Evolutionary conservation across 1,140 invertebrate genomes (phyloP), one percentile per base, ranked within the genome.

Genomic region (Tetramorium alpestre): DNA sequence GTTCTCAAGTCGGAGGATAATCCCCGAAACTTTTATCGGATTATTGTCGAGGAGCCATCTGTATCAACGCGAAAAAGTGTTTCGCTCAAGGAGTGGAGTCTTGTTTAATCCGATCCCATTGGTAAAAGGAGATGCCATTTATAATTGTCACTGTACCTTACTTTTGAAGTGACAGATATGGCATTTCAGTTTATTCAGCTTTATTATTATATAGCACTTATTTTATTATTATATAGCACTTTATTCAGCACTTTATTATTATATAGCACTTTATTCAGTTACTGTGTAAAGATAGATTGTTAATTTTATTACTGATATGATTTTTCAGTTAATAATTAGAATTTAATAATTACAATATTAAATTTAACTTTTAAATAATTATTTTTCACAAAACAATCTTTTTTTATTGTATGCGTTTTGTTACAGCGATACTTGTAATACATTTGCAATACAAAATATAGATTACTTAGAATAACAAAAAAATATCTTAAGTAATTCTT

Each of bases 1-100:
- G 3, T 47, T 76, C 38, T 38, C 25, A 41, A 25, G 28, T 49
- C 38, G 33, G n/a, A 78, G 87, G 87, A 89, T 92, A 92, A 92
- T 92, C 90, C 90, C 56, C 73, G 87, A 87, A 91, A 92, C 89
- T 92, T 92, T 92, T 90, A 90, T 88, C 87, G 87, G 87, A 75
- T 88, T 80, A 73, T 87, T 58, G 73, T 89, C 82, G 72, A 78
- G 56, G 69, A 88, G 87, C 75, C 54, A 86, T 78, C 54, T 47
- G 76, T 75, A 62, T 58, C 47, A 76, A 77, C 49, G 69, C 56
- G 49, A 54, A 62, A 78, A 77, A 89, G 65, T 89, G 88, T 87
- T 89, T 90, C 56, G 44, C 47, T 87, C 70, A 51, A 78, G 58
- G 73, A 82, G 38, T 13, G 51, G 28, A 62, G 87, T 78, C 25